Evolutionary conservation across 2,797 vertebrate genomes (phyloP).

Genomic region (Acanthis flammea): DNA sequence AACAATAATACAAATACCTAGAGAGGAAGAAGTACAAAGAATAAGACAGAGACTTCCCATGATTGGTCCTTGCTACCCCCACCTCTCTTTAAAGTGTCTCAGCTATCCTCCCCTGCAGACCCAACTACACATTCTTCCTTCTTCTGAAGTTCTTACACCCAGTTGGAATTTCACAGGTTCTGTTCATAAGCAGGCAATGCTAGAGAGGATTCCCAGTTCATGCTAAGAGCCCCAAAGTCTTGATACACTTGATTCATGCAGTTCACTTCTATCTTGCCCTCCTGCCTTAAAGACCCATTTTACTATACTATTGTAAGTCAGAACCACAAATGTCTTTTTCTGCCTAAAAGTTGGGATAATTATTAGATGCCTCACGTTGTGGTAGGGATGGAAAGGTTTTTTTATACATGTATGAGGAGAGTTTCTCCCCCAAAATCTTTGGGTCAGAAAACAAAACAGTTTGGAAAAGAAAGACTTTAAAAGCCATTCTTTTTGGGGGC

Average conservation of each 20-base stretch:
- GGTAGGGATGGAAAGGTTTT: not conserved
- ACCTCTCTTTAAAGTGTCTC: not conserved
- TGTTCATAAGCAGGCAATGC: not conserved
- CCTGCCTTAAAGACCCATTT: not conserved
- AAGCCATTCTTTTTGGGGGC: not conserved
- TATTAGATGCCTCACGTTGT: not conserved
- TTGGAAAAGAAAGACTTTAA: not conserved
- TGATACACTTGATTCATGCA: not conserved
- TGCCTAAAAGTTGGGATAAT: not conserved
- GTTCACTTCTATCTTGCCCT: not conserved
- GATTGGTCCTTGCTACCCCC: not conserved
- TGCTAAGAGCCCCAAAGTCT: not conserved
- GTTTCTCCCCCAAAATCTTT: not conserved
- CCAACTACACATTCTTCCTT: not conserved
- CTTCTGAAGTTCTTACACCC: not conserved
- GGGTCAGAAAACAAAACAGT: not conserved
- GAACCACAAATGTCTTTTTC: not conserved
- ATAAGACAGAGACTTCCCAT: not conserved
- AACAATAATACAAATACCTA: not conserved
- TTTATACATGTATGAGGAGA: not conserved
- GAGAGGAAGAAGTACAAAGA: not conserved
- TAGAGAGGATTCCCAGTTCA: not conserved
- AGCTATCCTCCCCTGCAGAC: not conserved
- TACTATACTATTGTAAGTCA: not conserved
- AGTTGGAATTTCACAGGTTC: not conserved